A percentile compares a stretch with the other conserved stretches of the same genome.
These are phyloP conservation scores for Micoletzkya japonica DNA, from an alignment of 2,888 invertebrate genomes.

Conservation along the genomic window DNA sequence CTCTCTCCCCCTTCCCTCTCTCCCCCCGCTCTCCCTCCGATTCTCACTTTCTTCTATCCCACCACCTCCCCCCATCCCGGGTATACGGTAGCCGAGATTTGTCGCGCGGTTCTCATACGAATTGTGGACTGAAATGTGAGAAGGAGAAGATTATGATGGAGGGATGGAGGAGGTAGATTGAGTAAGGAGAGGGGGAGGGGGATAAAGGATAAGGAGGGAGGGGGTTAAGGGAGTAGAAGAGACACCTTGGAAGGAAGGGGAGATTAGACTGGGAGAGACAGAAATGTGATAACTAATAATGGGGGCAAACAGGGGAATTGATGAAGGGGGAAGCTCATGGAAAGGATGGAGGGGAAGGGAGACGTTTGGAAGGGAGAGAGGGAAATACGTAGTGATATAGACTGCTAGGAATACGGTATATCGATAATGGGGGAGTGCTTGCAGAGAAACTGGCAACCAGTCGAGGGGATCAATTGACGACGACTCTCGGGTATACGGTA, in stretches of 20 bases:
- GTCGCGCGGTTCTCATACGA: not conserved
- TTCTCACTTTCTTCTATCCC: constrained; percentile 3
- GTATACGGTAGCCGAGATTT: no score
- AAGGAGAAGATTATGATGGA: not conserved
- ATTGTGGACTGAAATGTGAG: not conserved
- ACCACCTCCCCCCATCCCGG: not conserved
- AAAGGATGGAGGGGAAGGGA: constrained; percentile 1
- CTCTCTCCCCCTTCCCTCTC: constrained; percentile 6
- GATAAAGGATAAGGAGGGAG: not conserved
- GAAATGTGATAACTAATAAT: constrained; percentile 5
- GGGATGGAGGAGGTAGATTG: not conserved
- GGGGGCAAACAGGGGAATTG: not conserved
- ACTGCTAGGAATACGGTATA: not conserved
- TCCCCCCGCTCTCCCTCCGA: not conserved
- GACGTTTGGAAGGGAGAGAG: constrained; percentile 7
- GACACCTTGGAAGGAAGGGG: not conserved
- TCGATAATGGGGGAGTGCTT: not conserved
- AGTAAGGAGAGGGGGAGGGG: not conserved
- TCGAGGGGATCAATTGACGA: not conserved
- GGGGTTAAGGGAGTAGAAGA: constrained; percentile 1
- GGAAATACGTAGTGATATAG: not conserved
- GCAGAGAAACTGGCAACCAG: not conserved
- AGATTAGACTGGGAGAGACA: not conserved
- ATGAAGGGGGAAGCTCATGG: not conserved
- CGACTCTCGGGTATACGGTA: constrained; percentile 20